These are phyloP conservation scores for Ceyx cyanopectus DNA, from an alignment of 2,113 vertebrate species.

Conservation along the genomic window DNA sequence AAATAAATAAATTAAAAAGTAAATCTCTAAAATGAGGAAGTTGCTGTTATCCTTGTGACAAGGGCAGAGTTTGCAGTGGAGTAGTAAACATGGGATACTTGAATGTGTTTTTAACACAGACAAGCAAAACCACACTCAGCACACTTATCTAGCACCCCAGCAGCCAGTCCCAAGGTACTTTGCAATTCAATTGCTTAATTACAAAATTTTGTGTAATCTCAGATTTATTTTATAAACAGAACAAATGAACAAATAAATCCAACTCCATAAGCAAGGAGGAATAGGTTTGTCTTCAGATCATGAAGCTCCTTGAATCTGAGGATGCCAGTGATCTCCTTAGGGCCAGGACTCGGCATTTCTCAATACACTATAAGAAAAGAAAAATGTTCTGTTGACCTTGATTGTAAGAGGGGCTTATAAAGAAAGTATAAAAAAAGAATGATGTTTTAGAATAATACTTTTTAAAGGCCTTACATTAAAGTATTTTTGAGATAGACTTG, in stretches of 20 bases:
- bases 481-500: constrained; percentile 18
- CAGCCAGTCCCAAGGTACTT: neutral
- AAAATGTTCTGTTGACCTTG: neutral
- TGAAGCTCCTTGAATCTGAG: neutral
- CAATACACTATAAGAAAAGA: neutral
- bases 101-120: constrained; percentile 5
- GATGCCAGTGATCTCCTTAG: neutral
- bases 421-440: neutral
- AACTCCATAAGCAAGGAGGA: constrained; percentile 22
- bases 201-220: neutral
- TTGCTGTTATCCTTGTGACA: constrained; percentile 4
- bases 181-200: neutral
- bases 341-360: neutral
- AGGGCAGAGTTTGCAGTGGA: constrained; percentile 20
- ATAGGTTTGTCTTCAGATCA: neutral
- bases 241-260: neutral
- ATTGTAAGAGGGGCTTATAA: neutral
- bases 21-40: neutral
- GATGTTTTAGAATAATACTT: neutral
- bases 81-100: neutral
- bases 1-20: neutral
- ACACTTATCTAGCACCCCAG: neutral
- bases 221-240: neutral
- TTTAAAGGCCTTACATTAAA: constrained; percentile 43
- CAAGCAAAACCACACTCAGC: neutral